Base-by-base conservation (phyloP, 2,797 vertebrate genomes). In the Rhinogobio ventralis region DNA sequence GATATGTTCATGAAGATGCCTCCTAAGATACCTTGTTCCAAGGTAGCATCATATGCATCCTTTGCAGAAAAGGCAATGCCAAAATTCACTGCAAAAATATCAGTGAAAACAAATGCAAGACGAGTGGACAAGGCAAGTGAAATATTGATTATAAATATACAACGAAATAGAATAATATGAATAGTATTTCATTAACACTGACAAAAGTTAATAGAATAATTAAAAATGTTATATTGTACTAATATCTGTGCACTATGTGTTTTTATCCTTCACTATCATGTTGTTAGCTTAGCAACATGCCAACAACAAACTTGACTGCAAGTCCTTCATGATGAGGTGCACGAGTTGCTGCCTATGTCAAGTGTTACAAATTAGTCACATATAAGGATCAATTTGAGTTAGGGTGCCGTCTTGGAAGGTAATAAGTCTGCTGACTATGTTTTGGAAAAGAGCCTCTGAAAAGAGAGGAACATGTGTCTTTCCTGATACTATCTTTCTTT, bases 401-500 rank as follows among this genome's bases (percentile, higher is more conserved):
- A 42, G 51, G 10, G n/a, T 25, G 20, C 13, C n/a, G 20, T 45
- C 23, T 71, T 71, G 5, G 2, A 69, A 69, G 68, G 23, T 25
- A 42, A 77, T 45, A 28, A 25, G n/a, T 77, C 36, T 11, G 36
- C n/a, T 60, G 53, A 57, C 74, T 45, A 77, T 4, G n/a, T 20
- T 77, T 62, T 71, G 46, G 8, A 33, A 42, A 19, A 49, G 14
- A 64, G 64, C 28, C 79, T 9, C 17, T n/a, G 36, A 69, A 30
- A 46, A 33, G 19, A 53, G 69, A 36, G 36, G 13, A 64, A 73
- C 75, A 79, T 39, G 85, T 11, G 10, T 81, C 83, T 83, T 75
- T 73, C n/a, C 28, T 76, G 85, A 87, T 74, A 72, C 28, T 23
- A 46, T 75, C 67, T 87, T 69, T 42, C 30, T 60, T 46, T 67